Evolutionary conservation across 2,888 invertebrate genomes (phyloP), one percentile per base, ranked within the genome.

Genomic region (Spicauda simplicius): DNA sequence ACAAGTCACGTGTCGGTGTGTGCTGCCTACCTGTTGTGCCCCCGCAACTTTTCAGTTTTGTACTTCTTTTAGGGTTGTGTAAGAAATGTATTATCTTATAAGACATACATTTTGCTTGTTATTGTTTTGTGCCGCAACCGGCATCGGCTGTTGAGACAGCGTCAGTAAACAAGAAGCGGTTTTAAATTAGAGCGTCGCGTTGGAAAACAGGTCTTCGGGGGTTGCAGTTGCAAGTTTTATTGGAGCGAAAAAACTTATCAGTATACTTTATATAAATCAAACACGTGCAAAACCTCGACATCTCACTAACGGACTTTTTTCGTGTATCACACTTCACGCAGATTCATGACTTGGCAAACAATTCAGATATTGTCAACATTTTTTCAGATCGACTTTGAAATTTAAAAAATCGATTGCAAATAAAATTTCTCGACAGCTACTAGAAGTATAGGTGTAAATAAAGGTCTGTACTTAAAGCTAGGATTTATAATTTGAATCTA

Each of bases 11-110:
- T 76, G 82, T 73, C 76, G 74, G 69, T 86, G 88, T 90, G 87
- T 88, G 85, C 77, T 78, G 79, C 85, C 87, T 91, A 90, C 90
- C 89, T 90, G 87, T 87, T 84, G 83, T 90, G 87, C 88, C 86
- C 86, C 88, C 85, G 86, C 87, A 83, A 83, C 79, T 85, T 86
- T 85, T 86, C 83, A 83, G 79, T 88, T 87, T 88, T 89, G 83
- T 82, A 60, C 33, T 59, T 75, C 77, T 77, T 89, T 87, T 88
- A 88, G 85, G 89, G 85, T 81, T 84, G 81, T 82, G 78, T 81
- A 78, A 80, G 76, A 83, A 80, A 82, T 80, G 79, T 78, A 84
- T 85, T 85, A 83, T 81, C 82, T 80, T 79, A 76, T 77, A 79
- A 76, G 76, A 78, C 80, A 75, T 80, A 75, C 77, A 80, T 80